phyloP scores from a whole-genome alignment of 2,797 vertebrate genomes.

The Pseudochromis fuscus region DNA sequence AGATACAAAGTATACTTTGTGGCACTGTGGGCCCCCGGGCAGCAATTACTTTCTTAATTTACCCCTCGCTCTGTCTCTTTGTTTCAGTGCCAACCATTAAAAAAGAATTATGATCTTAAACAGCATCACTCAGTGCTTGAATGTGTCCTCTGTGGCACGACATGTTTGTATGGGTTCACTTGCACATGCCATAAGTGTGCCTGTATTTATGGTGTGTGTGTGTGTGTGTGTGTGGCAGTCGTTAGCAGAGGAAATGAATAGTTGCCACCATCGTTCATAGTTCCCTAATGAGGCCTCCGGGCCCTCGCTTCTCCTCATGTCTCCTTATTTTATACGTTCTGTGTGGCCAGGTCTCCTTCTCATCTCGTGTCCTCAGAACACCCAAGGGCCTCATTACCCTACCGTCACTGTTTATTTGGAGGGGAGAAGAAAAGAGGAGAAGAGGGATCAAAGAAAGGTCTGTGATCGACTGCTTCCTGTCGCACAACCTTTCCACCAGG shows the following conservation, averaged over 20 bases:
- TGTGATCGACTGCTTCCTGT: conserved; percentile 75
- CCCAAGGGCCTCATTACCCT: conserved; percentile 80
- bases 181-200: conserved; percentile 25
- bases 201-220: conserved; percentile 34
- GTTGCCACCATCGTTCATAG: conserved; percentile 67
- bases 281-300: conserved; percentile 77
- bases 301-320: conserved; percentile 59
- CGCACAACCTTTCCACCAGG: conserved; percentile 54
- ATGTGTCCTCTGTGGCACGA: conserved; percentile 61
- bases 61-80: conserved; percentile 1
- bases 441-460: conserved; percentile 71
- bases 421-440: conserved; percentile 57
- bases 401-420: conserved; percentile 79
- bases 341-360: conserved; percentile 76
- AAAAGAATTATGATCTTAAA: conserved; percentile 52
- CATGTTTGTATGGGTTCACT: conserved; percentile 53
- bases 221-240: conserved; percentile 44
- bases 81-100: conserved; percentile 50
- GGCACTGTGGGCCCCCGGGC: conserved; percentile 21
- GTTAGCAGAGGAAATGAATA: conserved; percentile 76
- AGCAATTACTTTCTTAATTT: conserved; percentile 46
- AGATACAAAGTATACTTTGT: conserved; percentile 9
- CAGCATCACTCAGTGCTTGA: conserved; percentile 44
- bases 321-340: conserved; percentile 66
- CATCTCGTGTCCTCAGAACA: conserved; percentile 72